A percentile compares a stretch with the other conserved stretches of the same genome.
Conservation (phyloP, 1,140 invertebrate species). For the Marisa cornuarietis region DNA sequence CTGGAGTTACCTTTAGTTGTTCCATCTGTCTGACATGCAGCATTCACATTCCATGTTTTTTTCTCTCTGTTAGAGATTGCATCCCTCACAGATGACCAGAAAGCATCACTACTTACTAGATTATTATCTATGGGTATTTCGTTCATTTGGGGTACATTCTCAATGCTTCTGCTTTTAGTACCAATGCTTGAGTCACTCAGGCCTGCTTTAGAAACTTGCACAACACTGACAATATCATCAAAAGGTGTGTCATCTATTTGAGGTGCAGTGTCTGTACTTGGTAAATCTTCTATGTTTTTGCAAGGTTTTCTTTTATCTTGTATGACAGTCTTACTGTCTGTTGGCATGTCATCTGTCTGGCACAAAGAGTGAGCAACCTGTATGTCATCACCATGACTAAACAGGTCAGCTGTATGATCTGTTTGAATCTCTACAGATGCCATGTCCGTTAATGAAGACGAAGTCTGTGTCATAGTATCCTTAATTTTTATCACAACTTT, state of each 20-base stretch:
- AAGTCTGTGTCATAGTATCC: slow-evolving; percentile 45
- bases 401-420: slow-evolving; percentile 16
- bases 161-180: no score
- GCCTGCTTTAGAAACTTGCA: no score
- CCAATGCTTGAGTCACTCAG: no score
- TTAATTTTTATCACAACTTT: slow-evolving; percentile 20
- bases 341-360: slow-evolving; percentile 3
- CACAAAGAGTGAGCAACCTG: slow-evolving; percentile 15
- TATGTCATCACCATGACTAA: slow-evolving; percentile 10
- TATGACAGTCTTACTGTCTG: neutral
- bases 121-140: no score
- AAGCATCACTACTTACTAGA: no score
- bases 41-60: no score
- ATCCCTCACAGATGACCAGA: no score
- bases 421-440: slow-evolving; percentile 39
- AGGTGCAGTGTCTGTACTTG: neutral
- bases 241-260: neutral
- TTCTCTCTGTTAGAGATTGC: no score
- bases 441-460: slow-evolving; percentile 35
- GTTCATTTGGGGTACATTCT: no score
- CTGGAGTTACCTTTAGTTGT: no score
- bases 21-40: no score
- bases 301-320: neutral
- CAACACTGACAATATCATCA: no score
- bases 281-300: neutral